phyloP scores from a whole-genome alignment of 92 coral and sea anemone genomes.

The Anthopleura xanthogrammica region DNA sequence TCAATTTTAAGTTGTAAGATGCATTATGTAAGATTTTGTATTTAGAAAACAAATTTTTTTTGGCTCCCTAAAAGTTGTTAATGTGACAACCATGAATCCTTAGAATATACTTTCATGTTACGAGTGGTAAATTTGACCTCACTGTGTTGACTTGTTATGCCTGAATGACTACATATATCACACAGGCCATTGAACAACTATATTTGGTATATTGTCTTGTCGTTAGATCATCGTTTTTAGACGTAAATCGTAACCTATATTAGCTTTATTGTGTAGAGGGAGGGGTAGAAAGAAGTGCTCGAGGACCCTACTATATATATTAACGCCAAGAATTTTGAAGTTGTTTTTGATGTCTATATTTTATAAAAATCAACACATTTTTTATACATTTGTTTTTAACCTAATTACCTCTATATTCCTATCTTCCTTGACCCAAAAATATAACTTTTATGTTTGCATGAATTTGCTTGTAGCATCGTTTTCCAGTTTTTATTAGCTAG shows the following conservation, averaged over 20 bases:
- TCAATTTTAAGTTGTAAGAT: not conserved
- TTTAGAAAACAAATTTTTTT: not conserved
- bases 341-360: too few species aligned
- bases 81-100: constrained; percentile 3
- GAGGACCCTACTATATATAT: too few species aligned
- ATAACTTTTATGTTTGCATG: too few species aligned
- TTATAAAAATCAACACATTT: too few species aligned
- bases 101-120: not conserved
- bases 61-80: not conserved
- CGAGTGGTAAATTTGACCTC: not conserved
- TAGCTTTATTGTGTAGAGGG: not conserved
- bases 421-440: too few species aligned
- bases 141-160: not conserved
- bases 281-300: not conserved
- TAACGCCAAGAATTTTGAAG: too few species aligned
- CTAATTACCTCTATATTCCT: too few species aligned
- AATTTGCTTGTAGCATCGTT: too few species aligned
- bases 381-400: too few species aligned
- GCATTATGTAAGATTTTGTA: not conserved
- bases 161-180: not conserved
- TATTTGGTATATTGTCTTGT: not conserved
- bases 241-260: not conserved
- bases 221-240: not conserved
- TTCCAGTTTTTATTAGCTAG: too few species aligned
- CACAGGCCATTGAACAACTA: not conserved